A percentile compares a stretch with the other conserved stretches of the same genome.
Evolutionary conservation across 2,113 vertebrate genomes (phyloP).

Genomic region (Vidua chalybeata): DNA sequence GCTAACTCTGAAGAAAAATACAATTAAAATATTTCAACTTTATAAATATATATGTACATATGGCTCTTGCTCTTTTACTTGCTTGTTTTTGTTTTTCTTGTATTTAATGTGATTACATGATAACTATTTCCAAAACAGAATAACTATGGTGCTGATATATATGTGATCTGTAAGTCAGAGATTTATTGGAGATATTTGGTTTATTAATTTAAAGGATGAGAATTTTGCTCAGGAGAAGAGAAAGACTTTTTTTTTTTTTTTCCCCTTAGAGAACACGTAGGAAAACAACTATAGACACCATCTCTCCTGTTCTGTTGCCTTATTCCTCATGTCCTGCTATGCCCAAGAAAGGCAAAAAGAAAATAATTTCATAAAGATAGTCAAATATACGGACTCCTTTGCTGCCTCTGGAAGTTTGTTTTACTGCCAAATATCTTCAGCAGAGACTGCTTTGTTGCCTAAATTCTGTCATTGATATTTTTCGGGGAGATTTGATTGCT

Average conservation of each 20-base stretch:
- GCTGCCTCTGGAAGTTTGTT: neutral
- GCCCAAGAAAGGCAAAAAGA: neutral
- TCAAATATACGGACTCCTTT: neutral
- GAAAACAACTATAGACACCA: neutral
- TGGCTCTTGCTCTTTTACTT: neutral
- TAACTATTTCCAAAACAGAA: neutral
- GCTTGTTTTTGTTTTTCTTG: neutral
- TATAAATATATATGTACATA: neutral
- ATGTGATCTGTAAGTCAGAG: neutral
- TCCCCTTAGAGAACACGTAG: neutral
- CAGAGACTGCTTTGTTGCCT: neutral
- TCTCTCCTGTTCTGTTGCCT: neutral
- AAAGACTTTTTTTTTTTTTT: neutral
- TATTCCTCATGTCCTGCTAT: neutral
- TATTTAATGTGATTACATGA: neutral
- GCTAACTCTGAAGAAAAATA: neutral
- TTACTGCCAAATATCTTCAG: neutral
- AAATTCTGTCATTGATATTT: neutral
- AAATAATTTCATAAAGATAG: neutral
- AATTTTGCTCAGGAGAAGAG: neutral
- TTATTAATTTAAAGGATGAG: neutral
- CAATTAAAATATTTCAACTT: neutral
- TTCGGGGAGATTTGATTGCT: neutral
- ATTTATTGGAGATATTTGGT: neutral
- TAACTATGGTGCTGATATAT: neutral